phyloP scores from a whole-genome alignment of 2,888 invertebrate genomes.

The Cerastoderma edule region DNA sequence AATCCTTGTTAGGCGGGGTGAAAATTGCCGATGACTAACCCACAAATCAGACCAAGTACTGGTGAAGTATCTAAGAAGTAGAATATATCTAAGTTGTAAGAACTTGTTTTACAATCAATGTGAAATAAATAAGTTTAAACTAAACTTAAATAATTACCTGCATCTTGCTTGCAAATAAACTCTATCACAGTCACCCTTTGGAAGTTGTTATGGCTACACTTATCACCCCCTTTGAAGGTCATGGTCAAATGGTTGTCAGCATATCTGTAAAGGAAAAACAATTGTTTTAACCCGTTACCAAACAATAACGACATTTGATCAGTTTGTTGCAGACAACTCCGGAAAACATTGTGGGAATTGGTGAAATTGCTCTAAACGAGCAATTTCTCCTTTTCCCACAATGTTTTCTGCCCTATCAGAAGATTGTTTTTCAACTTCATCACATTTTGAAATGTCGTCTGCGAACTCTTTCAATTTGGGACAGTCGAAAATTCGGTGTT shows the following conservation, averaged over 20 bases:
- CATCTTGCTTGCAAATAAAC: slow-evolving; percentile 75
- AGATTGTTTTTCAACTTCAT: not conserved
- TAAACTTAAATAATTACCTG: slow-evolving; percentile 63
- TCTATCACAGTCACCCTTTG: slow-evolving; percentile 75
- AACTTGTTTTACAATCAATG: too few species aligned
- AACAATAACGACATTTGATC: too few species aligned
- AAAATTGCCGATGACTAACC: too few species aligned
- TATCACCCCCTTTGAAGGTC: slow-evolving; percentile 78
- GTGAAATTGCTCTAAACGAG: not conserved
- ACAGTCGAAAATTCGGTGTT: not conserved
- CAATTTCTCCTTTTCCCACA: slow-evolving; percentile 4
- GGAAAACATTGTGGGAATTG: not conserved
- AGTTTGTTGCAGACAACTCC: not conserved
- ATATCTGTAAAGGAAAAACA: slow-evolving; percentile 72
- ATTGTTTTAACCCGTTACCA: not conserved
- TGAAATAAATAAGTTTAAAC: too few species aligned
- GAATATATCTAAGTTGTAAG: too few species aligned
- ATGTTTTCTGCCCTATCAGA: not conserved
- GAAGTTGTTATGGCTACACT: slow-evolving; percentile 71
- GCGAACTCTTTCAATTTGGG: not conserved
- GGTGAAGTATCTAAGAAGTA: too few species aligned
- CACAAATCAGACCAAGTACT: too few species aligned
- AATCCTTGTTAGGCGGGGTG: too few species aligned
- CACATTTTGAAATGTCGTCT: not conserved
- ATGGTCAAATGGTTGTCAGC: slow-evolving; percentile 81